phyloP scores from a whole-genome alignment of 2,797 vertebrate genomes.

The Siniperca scherzeri region DNA sequence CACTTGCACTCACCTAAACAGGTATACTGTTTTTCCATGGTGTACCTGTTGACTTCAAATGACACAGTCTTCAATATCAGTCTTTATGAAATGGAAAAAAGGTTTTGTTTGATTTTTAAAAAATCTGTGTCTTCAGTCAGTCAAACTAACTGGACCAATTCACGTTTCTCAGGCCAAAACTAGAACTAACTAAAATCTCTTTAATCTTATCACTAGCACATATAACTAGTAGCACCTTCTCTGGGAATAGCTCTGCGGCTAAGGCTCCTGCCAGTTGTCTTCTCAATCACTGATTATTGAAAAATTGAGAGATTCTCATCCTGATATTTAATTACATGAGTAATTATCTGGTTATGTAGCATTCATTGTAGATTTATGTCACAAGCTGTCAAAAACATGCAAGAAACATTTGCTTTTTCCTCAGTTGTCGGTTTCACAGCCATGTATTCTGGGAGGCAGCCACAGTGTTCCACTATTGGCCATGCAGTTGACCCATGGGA shows the following conservation, averaged over 20 bases:
- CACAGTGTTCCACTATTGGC: not conserved
- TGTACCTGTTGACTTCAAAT: not conserved
- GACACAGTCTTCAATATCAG: not conserved
- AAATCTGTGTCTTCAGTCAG: not conserved
- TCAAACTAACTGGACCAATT: not conserved
- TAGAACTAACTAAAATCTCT: not conserved
- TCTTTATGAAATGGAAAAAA: not conserved
- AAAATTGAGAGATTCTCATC: not conserved
- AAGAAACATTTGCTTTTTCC: not conserved
- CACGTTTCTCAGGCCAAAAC: not conserved
- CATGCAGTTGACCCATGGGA: not conserved
- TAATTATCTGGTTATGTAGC: not conserved
- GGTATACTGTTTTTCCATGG: not conserved
- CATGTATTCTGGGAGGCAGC: not conserved
- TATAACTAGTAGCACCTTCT: not conserved
- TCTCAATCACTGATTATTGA: not conserved
- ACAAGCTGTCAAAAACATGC: not conserved
- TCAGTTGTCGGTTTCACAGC: not conserved
- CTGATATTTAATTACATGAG: not conserved
- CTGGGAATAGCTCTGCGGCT: not conserved
- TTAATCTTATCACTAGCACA: not conserved
- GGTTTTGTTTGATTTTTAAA: not conserved
- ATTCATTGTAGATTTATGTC: no score
- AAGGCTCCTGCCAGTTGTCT: not conserved
- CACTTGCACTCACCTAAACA: not conserved